Percentiles rank a stretch among this genome's conserved stretches.
Evolutionary conservation across 1,140 invertebrate species (phyloP).

Genomic region (Scaptomyza hsui): DNA sequence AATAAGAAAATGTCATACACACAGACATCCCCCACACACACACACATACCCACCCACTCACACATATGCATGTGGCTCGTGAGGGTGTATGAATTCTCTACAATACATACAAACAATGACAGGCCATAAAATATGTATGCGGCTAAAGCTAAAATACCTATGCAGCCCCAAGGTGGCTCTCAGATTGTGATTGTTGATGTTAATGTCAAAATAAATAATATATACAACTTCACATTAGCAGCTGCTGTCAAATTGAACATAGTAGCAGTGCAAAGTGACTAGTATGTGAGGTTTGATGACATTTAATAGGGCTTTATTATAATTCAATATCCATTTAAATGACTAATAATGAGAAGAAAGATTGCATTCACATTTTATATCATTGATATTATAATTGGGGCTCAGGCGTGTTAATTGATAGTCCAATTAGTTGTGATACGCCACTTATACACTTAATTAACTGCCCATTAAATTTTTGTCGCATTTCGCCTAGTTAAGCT

Average conservation of each 20-base stretch:
- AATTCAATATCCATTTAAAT: slow-evolving; percentile 71
- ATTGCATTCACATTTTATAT: slow-evolving; percentile 1
- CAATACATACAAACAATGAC: slow-evolving; percentile 69
- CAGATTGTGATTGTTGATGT: slow-evolving; percentile 69
- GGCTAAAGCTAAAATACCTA: slow-evolving; percentile 57
- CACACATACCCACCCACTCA: slow-evolving; percentile 1
- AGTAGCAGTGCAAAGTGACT: slow-evolving; percentile 7
- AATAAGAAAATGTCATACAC: slow-evolving; percentile 40
- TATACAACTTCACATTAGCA: slow-evolving; percentile 52
- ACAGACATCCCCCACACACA: slow-evolving; percentile 5
- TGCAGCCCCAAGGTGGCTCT: slow-evolving; percentile 22
- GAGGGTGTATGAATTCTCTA: slow-evolving; percentile 38
- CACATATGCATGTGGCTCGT: slow-evolving; percentile 1
- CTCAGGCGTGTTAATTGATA: slow-evolving; percentile 68
- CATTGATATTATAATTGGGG: slow-evolving; percentile 53
- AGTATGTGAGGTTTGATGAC: slow-evolving; percentile 3
- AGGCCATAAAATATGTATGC: slow-evolving; percentile 77
- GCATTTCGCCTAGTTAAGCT: slow-evolving; percentile 20
- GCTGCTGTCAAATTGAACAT: slow-evolving; percentile 22
- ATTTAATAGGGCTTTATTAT: slow-evolving; percentile 65
- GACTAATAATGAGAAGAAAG: slow-evolving; percentile 52
- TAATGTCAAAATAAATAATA: slow-evolving; percentile 79
- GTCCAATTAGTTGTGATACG: slow-evolving; percentile 55
- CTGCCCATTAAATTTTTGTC: slow-evolving; percentile 42
- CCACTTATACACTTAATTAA: slow-evolving; percentile 57